Evolutionary conservation across 2,113 vertebrate genomes (phyloP).

Genomic region (Phyllostomus hastatus): DNA sequence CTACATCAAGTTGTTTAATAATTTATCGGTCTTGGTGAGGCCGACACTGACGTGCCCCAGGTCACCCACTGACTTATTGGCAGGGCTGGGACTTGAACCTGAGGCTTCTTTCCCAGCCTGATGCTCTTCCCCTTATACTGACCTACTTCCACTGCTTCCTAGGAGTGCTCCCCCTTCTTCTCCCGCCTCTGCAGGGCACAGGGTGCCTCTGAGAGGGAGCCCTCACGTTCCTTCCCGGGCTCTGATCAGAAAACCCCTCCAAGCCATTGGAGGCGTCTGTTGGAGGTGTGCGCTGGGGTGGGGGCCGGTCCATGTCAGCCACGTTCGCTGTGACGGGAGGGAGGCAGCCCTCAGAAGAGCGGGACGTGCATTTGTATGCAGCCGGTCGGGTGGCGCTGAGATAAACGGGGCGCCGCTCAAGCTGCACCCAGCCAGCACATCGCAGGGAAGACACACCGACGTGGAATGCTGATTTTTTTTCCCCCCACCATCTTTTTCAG

Average conservation of each 20-base stretch:
- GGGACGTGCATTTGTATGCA: not conserved
- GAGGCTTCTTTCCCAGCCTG: not conserved
- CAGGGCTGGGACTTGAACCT: not conserved
- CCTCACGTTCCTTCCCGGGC: not conserved
- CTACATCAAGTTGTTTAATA: not conserved
- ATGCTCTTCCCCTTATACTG: not conserved
- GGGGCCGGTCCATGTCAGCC: not conserved
- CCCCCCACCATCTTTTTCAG: not conserved
- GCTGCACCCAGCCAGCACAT: not conserved
- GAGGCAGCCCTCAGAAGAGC: not conserved
- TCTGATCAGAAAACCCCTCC: not conserved
- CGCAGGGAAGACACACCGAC: not conserved
- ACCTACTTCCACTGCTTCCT: not conserved
- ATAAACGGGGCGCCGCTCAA: not conserved
- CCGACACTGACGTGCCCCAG: not conserved
- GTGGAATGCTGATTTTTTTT: not conserved
- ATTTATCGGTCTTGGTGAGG: not conserved
- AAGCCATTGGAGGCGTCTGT: accelerated
- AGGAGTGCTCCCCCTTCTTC: not conserved
- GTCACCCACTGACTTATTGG: not conserved
- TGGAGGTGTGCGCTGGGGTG: not conserved
- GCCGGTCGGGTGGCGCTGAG: not conserved
- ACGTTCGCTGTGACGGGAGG: not conserved
- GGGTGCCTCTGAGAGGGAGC: not conserved
- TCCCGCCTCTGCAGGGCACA: not conserved